Evolutionary conservation across 1,140 invertebrate genomes (phyloP).

Genomic region (Frieseomelitta varia): DNA sequence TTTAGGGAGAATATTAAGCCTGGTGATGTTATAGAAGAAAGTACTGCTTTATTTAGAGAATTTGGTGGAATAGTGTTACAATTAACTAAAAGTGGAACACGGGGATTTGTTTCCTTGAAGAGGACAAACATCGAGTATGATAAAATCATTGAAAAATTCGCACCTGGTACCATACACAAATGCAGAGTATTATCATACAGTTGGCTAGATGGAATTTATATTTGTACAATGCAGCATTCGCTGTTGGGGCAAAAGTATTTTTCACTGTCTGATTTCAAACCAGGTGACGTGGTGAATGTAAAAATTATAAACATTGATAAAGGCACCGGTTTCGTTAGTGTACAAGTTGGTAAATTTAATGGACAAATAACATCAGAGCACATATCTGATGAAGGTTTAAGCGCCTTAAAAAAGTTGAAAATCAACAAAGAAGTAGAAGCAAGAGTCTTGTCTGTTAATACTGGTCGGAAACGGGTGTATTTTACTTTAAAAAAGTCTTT

Average conservation of each 20-base stretch:
- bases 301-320: slow-evolving; percentile 74
- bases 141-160: slow-evolving; percentile 80
- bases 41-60: slow-evolving; percentile 79
- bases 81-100: slow-evolving; percentile 79
- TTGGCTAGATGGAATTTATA: slow-evolving; percentile 83
- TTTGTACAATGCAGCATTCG: slow-evolving; percentile 84
- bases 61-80: slow-evolving; percentile 83
- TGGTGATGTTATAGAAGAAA: slow-evolving; percentile 83
- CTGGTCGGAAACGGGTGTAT: slow-evolving; percentile 75
- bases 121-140: slow-evolving; percentile 79
- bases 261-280: slow-evolving; percentile 79
- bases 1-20: slow-evolving; percentile 72
- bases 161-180: slow-evolving; percentile 80
- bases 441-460: slow-evolving; percentile 81
- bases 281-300: slow-evolving; percentile 82
- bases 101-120: slow-evolving; percentile 83
- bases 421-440: slow-evolving; percentile 81
- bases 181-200: slow-evolving; percentile 84
- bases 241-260: slow-evolving; percentile 82
- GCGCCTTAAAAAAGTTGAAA: slow-evolving; percentile 73
- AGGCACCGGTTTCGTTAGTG: slow-evolving; percentile 68
- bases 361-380: slow-evolving; percentile 75
- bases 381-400: slow-evolving; percentile 65
- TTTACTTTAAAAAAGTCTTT: slow-evolving; percentile 85
- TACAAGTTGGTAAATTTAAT: slow-evolving; percentile 73